Percentiles rank a stretch among this genome's conserved stretches.
These are phyloP conservation scores for Columbina picui DNA, from an alignment of 2,113 vertebrate species.

Conservation along the genomic window DNA sequence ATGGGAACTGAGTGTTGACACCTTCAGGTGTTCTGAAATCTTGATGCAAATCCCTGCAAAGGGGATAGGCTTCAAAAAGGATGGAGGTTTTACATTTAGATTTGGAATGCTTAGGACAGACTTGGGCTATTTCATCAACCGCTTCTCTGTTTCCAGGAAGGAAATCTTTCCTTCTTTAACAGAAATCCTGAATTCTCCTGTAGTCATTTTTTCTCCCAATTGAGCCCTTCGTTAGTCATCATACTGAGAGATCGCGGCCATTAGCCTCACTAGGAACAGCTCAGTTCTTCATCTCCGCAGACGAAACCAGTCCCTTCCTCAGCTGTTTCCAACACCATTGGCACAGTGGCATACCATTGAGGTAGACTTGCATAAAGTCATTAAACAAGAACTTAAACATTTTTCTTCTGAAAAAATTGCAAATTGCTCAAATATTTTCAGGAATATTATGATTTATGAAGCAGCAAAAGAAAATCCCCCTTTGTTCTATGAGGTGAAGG, in stretches of 20 bases:
- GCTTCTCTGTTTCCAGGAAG: background rate
- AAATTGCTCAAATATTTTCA: background rate
- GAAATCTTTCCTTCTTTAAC: background rate
- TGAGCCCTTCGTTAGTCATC: background rate
- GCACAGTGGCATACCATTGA: background rate
- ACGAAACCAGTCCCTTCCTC: background rate
- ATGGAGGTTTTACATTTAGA: background rate
- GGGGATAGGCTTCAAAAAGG: background rate
- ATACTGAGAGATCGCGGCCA: rapidly evolving
- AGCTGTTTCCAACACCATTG: background rate
- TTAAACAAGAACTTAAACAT: background rate
- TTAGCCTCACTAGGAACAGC: background rate
- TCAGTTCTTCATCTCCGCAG: background rate
- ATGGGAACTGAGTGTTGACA: background rate
- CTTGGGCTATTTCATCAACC: background rate
- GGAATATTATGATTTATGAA: background rate
- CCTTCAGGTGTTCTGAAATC: background rate
- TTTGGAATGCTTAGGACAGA: background rate
- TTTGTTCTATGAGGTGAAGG: background rate
- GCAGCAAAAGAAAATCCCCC: background rate
- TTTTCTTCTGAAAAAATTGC: background rate
- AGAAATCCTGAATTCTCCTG: background rate
- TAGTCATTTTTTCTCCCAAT: background rate
- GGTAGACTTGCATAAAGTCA: background rate
- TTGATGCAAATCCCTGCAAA: background rate